Base-by-base conservation (phyloP, 2,797 vertebrate species). In the Notamacropus eugenii region DNA sequence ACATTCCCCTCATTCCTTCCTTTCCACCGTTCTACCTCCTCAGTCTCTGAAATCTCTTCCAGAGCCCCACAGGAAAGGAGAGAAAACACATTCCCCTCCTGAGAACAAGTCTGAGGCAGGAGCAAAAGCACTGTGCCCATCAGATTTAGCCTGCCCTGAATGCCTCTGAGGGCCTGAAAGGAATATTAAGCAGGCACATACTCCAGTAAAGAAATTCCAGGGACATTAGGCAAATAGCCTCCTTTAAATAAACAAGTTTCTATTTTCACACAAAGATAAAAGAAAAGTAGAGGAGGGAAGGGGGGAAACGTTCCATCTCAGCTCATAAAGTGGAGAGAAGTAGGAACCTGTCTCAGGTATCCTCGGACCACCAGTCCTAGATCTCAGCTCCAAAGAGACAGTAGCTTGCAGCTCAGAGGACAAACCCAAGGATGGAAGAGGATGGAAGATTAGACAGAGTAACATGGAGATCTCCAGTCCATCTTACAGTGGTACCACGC, bases 121-220 rank as follows among this genome's bases (percentile, higher is more conserved):
- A 16, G 34, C 29, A 59, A 91, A 34, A 94, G 91, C 67, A n/a
- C 46, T 55, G 93, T 87, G 97, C 95, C 96, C 94, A 55, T 10
- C 29, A 90, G 58, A 96, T 52, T 57, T 82, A 2, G 34, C 93
- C 58, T 90, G 93, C 94, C 96, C 55, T 12, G 8, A 95, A 93
- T 19, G 54, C 4, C 0, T 94, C 93, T 97, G 92, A 97, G 94
- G 55, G 97, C 91, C 97, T 97, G 96, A 97, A 95, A 95, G 2
- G 16, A 98, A 95, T 29, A 90, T 95, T 97, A 96, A 98, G 97
- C 92, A 96, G 57, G 96, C 97, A 96, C 96, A 24, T 91, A 91
- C 94, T 92, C 90, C 94, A 97, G 96, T 91, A 97, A 97, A 97
- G 91, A 97, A 97, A 98, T 96, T 96, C 96, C 94, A 97, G 95